These are phyloP conservation scores for Bergia sp. DNA, from an alignment of 92 coral and sea anemone species.

Conservation along the genomic window DNA sequence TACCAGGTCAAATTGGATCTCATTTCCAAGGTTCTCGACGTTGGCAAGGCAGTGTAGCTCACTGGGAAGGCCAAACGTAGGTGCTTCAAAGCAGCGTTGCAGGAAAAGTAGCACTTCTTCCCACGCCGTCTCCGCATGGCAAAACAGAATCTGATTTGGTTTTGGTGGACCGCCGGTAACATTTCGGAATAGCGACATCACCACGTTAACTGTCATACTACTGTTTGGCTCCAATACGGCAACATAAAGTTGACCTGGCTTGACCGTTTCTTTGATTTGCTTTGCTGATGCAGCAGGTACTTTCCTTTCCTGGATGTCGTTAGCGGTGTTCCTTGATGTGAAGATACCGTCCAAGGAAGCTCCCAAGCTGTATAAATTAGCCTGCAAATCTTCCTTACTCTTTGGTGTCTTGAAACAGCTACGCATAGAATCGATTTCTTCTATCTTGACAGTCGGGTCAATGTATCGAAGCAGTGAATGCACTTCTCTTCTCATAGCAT, in stretches of 20 bases:
- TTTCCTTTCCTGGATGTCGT: background rate
- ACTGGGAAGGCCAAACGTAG: slow-evolving; percentile 47
- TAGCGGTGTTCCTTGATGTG: slow-evolving; percentile 14
- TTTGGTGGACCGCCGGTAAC: slow-evolving; percentile 76
- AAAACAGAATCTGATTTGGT: slow-evolving; percentile 88
- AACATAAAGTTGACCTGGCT: slow-evolving; percentile 79
- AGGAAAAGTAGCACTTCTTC: slow-evolving; percentile 88
- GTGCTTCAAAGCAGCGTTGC: slow-evolving; percentile 79
- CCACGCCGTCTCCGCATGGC: slow-evolving; percentile 87
- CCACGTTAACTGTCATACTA: slow-evolving; percentile 73
- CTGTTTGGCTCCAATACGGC: slow-evolving; percentile 86
- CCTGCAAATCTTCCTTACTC: slow-evolving; percentile 28
- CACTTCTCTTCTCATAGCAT: slow-evolving; percentile 10
- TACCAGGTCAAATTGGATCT: slow-evolving; percentile 85
- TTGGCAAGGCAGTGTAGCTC: slow-evolving; percentile 88
- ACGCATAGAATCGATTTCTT: slow-evolving; percentile 52
- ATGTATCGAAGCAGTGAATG: slow-evolving; percentile 70
- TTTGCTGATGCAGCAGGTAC: background rate
- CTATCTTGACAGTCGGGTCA: slow-evolving; percentile 57
- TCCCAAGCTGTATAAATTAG: slow-evolving; percentile 71
- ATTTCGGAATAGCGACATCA: slow-evolving; percentile 79
- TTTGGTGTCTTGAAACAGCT: slow-evolving; percentile 47
- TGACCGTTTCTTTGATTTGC: slow-evolving; percentile 69
- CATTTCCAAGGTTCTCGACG: slow-evolving; percentile 88
- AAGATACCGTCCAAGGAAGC: slow-evolving; percentile 65